Conservation (phyloP, 2,888 invertebrate species). For the Campoplex capitator region DNA sequence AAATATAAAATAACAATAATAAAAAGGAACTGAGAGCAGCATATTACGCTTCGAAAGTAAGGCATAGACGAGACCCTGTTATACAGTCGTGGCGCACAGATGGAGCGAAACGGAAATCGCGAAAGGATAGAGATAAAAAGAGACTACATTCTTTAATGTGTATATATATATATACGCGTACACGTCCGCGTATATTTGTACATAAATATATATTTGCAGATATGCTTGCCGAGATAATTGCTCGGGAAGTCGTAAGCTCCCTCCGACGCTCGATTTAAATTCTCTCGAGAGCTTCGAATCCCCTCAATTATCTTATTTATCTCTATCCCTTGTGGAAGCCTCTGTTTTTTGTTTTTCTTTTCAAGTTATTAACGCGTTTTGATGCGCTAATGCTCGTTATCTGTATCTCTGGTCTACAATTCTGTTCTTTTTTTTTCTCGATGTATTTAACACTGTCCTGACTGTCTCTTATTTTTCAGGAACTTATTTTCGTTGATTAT, state of each 20-base stretch:
- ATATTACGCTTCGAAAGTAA: conserved; percentile 54
- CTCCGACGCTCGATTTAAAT: conserved; percentile 40
- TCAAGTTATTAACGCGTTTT: conserved; percentile 2
- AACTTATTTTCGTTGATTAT: not conserved
- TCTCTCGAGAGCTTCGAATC: conserved; percentile 46
- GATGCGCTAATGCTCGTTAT: not conserved
- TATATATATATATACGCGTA: conserved; percentile 1
- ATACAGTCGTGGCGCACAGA: conserved; percentile 31
- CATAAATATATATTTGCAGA: conserved; percentile 17
- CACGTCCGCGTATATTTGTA: conserved; percentile 4
- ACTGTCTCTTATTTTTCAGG: not conserved
- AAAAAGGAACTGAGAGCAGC: conserved; percentile 25
- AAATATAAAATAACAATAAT: conserved; percentile 4
- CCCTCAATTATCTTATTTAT: conserved; percentile 51
- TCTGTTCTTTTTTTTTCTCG: not conserved
- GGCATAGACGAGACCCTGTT: conserved; percentile 48
- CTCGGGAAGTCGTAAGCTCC: conserved; percentile 47
- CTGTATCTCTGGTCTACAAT: not conserved
- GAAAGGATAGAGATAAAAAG: conserved; percentile 32
- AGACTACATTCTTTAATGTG: conserved; percentile 13
- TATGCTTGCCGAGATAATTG: conserved; percentile 51
- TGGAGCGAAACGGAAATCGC: conserved; percentile 49
- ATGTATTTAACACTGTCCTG: not conserved
- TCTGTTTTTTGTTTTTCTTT: not conserved
- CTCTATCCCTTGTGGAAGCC: conserved; percentile 24